Evolutionary conservation across 2,888 invertebrate genomes (phyloP).

Genomic region (Mesopsocus fuscifrons): DNA sequence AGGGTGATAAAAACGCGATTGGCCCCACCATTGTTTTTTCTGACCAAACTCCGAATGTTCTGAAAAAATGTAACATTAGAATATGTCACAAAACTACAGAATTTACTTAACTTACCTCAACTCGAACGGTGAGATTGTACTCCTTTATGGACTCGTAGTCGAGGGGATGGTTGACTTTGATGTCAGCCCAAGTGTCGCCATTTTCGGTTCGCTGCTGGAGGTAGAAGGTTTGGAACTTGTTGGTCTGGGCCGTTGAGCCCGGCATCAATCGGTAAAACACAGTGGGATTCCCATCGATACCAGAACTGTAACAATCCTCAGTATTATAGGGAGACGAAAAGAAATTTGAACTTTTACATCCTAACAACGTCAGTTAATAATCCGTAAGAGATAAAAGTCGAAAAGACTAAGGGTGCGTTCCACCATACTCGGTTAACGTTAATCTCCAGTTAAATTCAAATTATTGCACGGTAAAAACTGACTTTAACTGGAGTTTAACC

Average conservation of each 20-base stretch:
- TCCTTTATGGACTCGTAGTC: constrained; percentile 91
- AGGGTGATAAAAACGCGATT: too few relatives aligned
- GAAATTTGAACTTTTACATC: too few relatives aligned
- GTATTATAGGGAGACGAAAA: too few relatives aligned
- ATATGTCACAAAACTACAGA: too few relatives aligned
- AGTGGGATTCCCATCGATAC: constrained; percentile 88
- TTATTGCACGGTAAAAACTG: too few relatives aligned
- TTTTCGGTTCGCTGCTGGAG: constrained; percentile 85
- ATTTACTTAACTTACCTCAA: constrained; percentile 72
- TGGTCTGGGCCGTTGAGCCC: constrained; percentile 88
- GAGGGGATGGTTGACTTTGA: constrained; percentile 87
- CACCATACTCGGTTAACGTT: too few relatives aligned
- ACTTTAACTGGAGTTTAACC: too few relatives aligned
- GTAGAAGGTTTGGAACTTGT: constrained; percentile 89
- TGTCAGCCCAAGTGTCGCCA: constrained; percentile 87
- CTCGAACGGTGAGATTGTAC: constrained; percentile 87
- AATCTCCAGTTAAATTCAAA: too few relatives aligned
- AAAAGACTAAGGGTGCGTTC: too few relatives aligned
- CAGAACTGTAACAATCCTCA: constrained; percentile 45
- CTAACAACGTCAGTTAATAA: neutral
- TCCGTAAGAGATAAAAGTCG: neutral
- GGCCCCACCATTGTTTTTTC: too few relatives aligned
- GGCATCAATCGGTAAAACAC: constrained; percentile 92
- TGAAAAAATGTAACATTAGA: too few relatives aligned
- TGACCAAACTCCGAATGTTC: too few relatives aligned